Conservation (phyloP, 2,797 vertebrate species). For the Gila robusta region DNA sequence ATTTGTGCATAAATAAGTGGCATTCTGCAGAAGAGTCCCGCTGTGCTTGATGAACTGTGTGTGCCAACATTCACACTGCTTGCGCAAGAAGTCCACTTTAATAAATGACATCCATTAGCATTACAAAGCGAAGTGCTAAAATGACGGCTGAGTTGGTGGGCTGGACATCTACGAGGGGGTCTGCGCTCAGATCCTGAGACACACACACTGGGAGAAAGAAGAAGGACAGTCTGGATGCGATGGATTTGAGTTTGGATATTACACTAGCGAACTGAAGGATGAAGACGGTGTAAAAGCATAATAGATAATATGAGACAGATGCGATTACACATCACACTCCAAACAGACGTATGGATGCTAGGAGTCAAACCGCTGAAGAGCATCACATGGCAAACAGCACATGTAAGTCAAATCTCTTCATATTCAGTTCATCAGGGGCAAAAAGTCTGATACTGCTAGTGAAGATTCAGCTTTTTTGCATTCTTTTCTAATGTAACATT, state of each 20-base stretch:
- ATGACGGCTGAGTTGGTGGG: slow-evolving; percentile 61
- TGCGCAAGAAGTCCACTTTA: slow-evolving; percentile 77
- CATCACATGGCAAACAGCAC: not conserved
- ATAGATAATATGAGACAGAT: not conserved
- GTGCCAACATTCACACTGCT: slow-evolving; percentile 76
- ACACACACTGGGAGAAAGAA: slow-evolving; percentile 31
- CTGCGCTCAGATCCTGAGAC: slow-evolving; percentile 52
- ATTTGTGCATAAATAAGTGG: slow-evolving; percentile 59
- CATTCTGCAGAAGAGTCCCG: slow-evolving; percentile 55
- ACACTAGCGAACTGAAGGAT: slow-evolving; percentile 7
- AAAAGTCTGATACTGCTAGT: not conserved
- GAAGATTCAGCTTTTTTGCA: not conserved
- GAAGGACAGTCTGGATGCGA: slow-evolving; percentile 7
- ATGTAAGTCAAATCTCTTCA: slow-evolving; percentile 39
- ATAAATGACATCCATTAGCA: slow-evolving; percentile 79
- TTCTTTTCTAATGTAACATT: not conserved
- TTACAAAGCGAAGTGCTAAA: slow-evolving; percentile 77
- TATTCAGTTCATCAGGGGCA: not conserved
- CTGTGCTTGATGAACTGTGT: slow-evolving; percentile 73
- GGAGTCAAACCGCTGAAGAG: slow-evolving; percentile 3
- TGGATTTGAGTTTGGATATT: slow-evolving; percentile 28
- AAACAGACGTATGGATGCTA: not conserved
- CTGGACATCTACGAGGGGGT: slow-evolving; percentile 57
- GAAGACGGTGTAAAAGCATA: not conserved
- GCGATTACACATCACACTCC: not conserved